phyloP scores from a whole-genome alignment of 2,797 vertebrate species.

The Babyrousa celebensis region DNA sequence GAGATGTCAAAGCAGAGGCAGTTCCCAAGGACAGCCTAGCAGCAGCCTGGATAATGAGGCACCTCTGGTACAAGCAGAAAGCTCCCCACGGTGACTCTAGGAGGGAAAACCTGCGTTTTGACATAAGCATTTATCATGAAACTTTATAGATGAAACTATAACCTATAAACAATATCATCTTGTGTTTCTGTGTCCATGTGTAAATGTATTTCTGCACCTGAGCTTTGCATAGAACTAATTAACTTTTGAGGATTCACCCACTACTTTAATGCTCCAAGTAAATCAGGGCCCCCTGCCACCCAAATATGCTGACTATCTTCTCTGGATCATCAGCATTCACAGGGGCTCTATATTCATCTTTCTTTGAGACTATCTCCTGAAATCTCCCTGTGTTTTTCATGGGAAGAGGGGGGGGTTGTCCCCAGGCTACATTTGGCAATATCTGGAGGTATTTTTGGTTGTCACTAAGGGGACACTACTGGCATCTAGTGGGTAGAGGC shows the following conservation, averaged over 20 bases:
- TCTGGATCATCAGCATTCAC: neutral
- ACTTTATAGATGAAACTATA: neutral
- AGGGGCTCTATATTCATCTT: neutral
- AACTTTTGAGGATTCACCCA: neutral
- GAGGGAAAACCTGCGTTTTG: neutral
- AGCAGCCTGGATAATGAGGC: neutral
- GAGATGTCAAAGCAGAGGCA: neutral
- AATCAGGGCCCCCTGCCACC: neutral
- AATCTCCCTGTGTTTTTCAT: neutral
- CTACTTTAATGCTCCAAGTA: neutral
- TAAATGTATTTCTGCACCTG: neutral
- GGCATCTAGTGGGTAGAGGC: neutral
- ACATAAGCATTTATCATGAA: slow-evolving; percentile 37
- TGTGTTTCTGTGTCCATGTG: neutral
- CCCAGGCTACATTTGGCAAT: neutral
- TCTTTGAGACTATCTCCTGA: neutral
- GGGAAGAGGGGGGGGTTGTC: neutral
- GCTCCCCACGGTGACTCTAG: neutral
- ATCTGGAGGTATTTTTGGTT: neutral
- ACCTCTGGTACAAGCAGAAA: neutral
- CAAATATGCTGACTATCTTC: neutral
- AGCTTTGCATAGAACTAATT: slow-evolving; percentile 18
- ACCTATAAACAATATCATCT: neutral
- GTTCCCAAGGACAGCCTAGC: neutral
- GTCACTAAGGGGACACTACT: neutral